These are phyloP conservation scores for Peromyscus californicus DNA, from an alignment of 2,113 vertebrate genomes.

Conservation along the genomic window DNA sequence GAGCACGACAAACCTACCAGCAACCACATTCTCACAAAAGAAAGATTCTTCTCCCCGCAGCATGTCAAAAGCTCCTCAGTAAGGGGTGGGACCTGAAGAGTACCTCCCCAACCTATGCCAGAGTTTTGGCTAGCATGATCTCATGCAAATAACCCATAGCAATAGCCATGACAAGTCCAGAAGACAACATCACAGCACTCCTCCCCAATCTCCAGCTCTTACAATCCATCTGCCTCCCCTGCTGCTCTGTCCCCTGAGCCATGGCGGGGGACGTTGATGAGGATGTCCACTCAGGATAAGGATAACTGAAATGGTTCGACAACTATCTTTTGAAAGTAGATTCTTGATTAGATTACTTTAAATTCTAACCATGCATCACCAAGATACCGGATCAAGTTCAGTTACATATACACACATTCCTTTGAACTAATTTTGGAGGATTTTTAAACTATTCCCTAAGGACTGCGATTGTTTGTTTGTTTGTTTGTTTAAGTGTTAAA, in stretches of 20 bases:
- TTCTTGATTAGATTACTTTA: conserved; percentile 59
- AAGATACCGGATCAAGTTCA: not conserved
- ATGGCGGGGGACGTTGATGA: not conserved
- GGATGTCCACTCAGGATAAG: not conserved
- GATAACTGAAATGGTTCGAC: conserved; percentile 43
- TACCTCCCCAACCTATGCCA: not conserved
- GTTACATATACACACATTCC: not conserved
- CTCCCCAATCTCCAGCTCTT: not conserved
- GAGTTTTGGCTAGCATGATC: not conserved
- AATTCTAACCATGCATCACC: not conserved
- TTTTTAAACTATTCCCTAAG: not conserved
- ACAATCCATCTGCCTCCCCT: not conserved
- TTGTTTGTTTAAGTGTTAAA: not conserved
- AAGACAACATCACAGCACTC: not conserved
- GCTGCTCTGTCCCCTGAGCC: not conserved
- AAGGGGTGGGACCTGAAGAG: not conserved
- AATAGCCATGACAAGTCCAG: not conserved
- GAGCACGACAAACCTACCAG: not conserved
- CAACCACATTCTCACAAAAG: not conserved
- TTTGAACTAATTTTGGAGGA: not conserved
- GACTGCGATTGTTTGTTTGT: not conserved
- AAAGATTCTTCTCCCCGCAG: not conserved
- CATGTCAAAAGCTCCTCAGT: not conserved
- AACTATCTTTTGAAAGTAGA: not conserved
- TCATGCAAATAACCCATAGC: not conserved